A percentile compares a stretch with the other conserved stretches of the same genome.
Conservation (phyloP, 2,888 invertebrate genomes). For the Apodemia hepburni region DNA sequence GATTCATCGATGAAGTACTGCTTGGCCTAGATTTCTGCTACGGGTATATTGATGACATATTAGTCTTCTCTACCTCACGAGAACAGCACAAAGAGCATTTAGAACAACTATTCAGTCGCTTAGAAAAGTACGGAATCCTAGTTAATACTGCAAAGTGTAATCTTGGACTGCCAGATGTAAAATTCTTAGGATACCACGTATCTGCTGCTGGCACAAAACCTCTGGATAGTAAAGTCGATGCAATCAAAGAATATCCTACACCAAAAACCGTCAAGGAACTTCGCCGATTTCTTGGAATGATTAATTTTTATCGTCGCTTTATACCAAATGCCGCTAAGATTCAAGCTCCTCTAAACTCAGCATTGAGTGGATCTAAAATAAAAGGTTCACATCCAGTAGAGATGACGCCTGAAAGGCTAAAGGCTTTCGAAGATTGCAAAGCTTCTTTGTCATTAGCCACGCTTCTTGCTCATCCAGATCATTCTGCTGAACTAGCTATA, state of each 20-base stretch:
- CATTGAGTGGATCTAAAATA: slow-evolving; percentile 25
- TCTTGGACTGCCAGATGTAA: no score
- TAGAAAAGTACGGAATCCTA: no score
- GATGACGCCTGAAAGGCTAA: slow-evolving; percentile 27
- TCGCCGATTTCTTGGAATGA: slow-evolving; percentile 11
- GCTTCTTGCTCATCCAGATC: slow-evolving; percentile 41
- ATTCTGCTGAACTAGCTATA: slow-evolving; percentile 37
- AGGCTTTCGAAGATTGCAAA: slow-evolving; percentile 38
- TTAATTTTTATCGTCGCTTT: slow-evolving; percentile 5
- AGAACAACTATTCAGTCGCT: no score
- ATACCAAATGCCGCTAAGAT: not conserved
- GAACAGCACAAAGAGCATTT: no score
- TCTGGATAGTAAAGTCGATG: no score
- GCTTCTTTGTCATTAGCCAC: slow-evolving; percentile 36
- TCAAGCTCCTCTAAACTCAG: slow-evolving; percentile 1
- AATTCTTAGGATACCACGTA: no score
- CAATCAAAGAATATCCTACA: no score
- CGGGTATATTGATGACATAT: not conserved
- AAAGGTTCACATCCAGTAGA: slow-evolving; percentile 37
- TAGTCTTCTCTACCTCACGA: not conserved
- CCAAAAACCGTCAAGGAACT: not conserved
- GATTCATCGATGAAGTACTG: not conserved
- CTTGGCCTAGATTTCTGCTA: not conserved
- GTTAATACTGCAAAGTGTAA: no score
- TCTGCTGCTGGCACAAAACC: no score